Base-by-base conservation (phyloP, 2,797 vertebrate genomes). In the Sebastes minor region DNA sequence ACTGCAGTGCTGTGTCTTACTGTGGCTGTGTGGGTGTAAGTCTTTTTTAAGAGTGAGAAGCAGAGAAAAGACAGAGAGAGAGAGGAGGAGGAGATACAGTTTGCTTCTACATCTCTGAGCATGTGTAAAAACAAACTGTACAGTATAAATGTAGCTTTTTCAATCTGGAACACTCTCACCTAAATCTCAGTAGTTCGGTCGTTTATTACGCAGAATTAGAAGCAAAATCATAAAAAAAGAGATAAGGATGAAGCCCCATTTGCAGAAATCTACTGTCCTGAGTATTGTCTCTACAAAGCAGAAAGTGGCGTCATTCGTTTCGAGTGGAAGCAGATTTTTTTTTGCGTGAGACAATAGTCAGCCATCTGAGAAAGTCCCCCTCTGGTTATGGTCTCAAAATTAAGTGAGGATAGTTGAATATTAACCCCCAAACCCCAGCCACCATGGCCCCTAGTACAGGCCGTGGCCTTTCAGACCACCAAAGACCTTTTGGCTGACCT, bases 11-110 rank as follows among this genome's bases (percentile, higher is more conserved):
- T 88, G 88, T 91, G 88, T 88, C 89, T 85, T 52, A 76, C 78
- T 67, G 86, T 88, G 85, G 78, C 80, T 91, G 86, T 92, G 94
- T 93, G 92, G 92, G 92, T 91, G 91, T 90, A 52, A 88, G 86
- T 85, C 82, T 88, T 86, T 90, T 86, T 88, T 78, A 84, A 86
- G 85, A 81, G 84, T 90, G 88, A 89, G 89, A 90, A 91, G 81
- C 83, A 83, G 86, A 83, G 86, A 82, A 86, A 76, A 74, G 76
- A 81, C 32, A 75, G 32, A 59, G 72, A 30, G 71, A 57, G 55
- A 57, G 62, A 60, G 53, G 88, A 80, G 82, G 84, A 83, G 82
- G 89, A 89, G 85, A 85, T 76, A 66, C 53, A 71, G 66, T 91
- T 89, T 78, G 80, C 68, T 53, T 77, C 56, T 85, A 82, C 87